Evolutionary conservation across 2,888 invertebrate species (phyloP), one percentile per base, ranked within the genome.

Genomic region (Eupithecia insigniata): DNA sequence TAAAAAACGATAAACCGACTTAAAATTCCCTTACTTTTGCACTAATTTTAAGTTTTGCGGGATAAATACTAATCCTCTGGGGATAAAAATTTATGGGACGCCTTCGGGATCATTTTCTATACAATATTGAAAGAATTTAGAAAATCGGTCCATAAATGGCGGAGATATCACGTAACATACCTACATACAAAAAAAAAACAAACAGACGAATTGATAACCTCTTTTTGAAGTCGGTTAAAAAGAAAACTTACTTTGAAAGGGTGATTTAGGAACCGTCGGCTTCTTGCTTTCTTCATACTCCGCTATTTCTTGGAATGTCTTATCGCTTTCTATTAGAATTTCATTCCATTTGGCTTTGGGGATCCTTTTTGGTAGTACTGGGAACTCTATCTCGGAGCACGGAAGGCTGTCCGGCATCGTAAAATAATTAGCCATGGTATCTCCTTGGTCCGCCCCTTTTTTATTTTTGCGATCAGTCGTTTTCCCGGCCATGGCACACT

Each of bases 361-460:
- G 16, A 72, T 76, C 67, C 78, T 87, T 64, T 80, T 86, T 64
- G 87, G 80, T 5, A 90, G 75, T 6, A 89, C 75, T 0, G 94
- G 93, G 74, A 92, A 91, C 4, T 90, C 87, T 61, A 93, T 81
- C 79, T 93, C 91, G 0, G 93, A 93, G 76, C 91, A 90, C 4
- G 92, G 86, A 8, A 94, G 82, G 74, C 91, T 92, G 10, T 90
- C 88, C 1, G 94, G 94, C 61, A 93, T 76, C 14, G 83, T 85
- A 67, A 93, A 93, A 3, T n/a, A n/a, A n/a, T 85, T 79, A 0
- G 90, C 86, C 43, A 89, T 70, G 16, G 79, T 80, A 1, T 89
- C 90, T n/a, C 76, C 77, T 5, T 80, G 66, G 1, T 89, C 89
- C 66, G 78, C 4, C 87, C 87, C 82, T 89, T 90, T 58, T 78